Evolutionary conservation across 37 sponge, comb jelly and placozoan species (phyloP), one percentile per base, ranked within the genome.

Genomic region (Aplysina aerophoba): DNA sequence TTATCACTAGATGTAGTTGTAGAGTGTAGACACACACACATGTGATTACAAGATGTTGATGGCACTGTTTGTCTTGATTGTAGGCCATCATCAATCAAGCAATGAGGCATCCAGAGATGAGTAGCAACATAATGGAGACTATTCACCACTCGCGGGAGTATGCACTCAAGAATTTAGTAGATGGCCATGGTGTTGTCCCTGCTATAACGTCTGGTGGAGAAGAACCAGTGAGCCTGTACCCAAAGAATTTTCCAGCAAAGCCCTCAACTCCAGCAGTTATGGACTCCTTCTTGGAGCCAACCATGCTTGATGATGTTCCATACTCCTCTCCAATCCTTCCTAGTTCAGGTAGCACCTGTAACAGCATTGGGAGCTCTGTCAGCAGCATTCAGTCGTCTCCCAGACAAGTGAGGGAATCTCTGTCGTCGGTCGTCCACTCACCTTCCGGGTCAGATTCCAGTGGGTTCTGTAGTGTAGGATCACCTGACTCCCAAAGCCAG

Each of bases 221-320:
- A 71, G 73, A 71, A 71, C 73, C 36, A 5, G 73, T 71, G 20
- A 71, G 73, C 73, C 37, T 71, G 73, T 71, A 71, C 12, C 73
- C 73, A 34, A 28, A 28, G 37, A 34, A 34, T 21, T 33, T 34
- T 37, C 31, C 36, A 34, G 4, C n/a, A 21, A 27, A 34, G 31
- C 36, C 37, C 1, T 5, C 31, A 21, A 71, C 31, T 37, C 33
- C 33, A 5, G 20, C n/a, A 21, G 33, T 71, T 38, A 71, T 31
- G 37, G 73, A 71, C 31, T 71, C 73, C 37, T 71, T 71, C 35
- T 31, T 71, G 35, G 35, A 71, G 35, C 73, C 73, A 20, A 71
- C 73, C 12, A 5, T 71, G 73, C 20, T 33, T 6, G 73, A 71
- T 33, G 20, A 19, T 37, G 28, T 71, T 3, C 73, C 73, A 27